phyloP scores from a whole-genome alignment of 1,140 invertebrate species.

The Drosophila carrolli region DNA sequence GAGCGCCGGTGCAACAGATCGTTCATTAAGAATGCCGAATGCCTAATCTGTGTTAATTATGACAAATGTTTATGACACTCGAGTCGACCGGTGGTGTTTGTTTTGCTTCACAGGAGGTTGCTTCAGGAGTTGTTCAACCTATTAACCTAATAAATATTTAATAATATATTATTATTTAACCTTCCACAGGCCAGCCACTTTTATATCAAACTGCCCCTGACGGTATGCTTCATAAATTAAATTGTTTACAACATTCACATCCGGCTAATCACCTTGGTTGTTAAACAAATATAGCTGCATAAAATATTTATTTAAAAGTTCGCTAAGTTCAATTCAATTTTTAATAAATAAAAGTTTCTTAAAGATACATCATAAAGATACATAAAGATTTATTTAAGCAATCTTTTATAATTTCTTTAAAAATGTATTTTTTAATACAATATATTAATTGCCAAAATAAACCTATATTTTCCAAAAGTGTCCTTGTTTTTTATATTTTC shows the following conservation, averaged over 20 bases:
- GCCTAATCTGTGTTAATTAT: slow-evolving; percentile 54
- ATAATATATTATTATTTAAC: background rate
- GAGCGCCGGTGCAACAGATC: slow-evolving; percentile 20
- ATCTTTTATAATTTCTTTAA: too few relatives aligned
- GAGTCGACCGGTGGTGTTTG: background rate
- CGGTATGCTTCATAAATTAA: slow-evolving; percentile 24
- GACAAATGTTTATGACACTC: slow-evolving; percentile 44
- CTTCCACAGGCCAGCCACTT: background rate
- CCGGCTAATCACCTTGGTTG: slow-evolving; percentile 10
- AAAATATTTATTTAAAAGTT: background rate
- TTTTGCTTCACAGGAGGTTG: slow-evolving; percentile 4
- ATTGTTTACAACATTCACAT: slow-evolving; percentile 9
- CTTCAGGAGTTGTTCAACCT: slow-evolving; percentile 1
- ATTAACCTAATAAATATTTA: background rate
- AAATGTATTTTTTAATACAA: too few relatives aligned
- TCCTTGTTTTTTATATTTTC: too few relatives aligned
- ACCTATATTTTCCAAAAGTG: too few relatives aligned
- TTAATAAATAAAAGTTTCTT: too few relatives aligned
- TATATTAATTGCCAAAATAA: too few relatives aligned
- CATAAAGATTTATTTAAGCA: too few relatives aligned
- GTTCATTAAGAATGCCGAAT: slow-evolving; percentile 32
- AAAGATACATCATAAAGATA: too few relatives aligned
- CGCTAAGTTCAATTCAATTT: too few relatives aligned
- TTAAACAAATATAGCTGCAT: background rate
- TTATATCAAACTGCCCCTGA: slow-evolving; percentile 7